Evolutionary conservation across 92 coral and sea anemone species (phyloP), one percentile per base, ranked within the genome.

Genomic region (Zoanthus solanderi): DNA sequence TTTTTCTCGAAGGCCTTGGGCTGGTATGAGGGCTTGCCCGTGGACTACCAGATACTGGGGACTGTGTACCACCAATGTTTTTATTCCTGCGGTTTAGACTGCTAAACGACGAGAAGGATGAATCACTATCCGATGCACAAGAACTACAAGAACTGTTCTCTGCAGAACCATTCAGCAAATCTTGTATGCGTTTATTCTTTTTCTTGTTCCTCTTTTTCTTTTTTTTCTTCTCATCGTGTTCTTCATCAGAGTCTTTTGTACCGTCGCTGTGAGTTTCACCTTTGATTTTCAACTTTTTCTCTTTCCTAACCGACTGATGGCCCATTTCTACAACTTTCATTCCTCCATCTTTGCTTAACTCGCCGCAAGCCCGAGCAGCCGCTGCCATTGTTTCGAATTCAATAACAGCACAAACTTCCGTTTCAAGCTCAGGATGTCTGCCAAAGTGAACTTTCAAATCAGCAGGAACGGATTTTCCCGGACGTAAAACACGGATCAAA

Each of bases 381-480:
- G 99, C 99, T 42, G 99, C 99, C 99, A 97, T 97, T 60, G 99
- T 97, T 86, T 97, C 99, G 60, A 97, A 97, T 68, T 94, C 99
- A 37, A 97, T 88, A 50, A 97, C 94, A 12, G 99, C 98, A 74
- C 96, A 95, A 0, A 94, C 89, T 85, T 95, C 98, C 17, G 87
- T 90, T 71, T 90, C 90, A 10, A 96, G 92, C 67, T 96, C 99
- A 18, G 97, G 96, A 60, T 92, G 89, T 54, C 90, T 95, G 37
- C 94, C 45, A 76, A 95, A 87, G 66, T 92, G 89, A 6, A 81
- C 78, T 87, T 95, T 97, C 23, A 96, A 87, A 78, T 97, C 99
- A 10, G 87, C 88, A 16, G 99, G 99, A n/a, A 95, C 91, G 28
- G 94, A 45, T 69, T 97, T 97, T 48, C 99, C 99, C 14, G 93